Conservation (phyloP, 2,888 invertebrate species). For the Miltochrista miniata region DNA sequence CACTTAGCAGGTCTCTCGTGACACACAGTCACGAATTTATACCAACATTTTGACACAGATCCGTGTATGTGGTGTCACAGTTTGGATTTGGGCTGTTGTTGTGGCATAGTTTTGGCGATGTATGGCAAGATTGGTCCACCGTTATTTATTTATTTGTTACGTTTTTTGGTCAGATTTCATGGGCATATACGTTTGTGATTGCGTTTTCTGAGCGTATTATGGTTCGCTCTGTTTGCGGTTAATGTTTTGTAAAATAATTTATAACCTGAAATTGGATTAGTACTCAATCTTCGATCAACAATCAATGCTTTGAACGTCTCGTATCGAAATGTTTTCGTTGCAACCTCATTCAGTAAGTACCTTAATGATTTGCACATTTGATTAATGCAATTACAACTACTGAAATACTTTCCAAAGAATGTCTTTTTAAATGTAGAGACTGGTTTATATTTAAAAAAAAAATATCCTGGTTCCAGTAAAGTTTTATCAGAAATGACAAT, state of each 20-base stretch:
- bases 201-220: constrained; percentile 8
- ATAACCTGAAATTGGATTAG: not conserved
- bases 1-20: constrained; percentile 49
- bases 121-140: constrained; percentile 29
- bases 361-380: no score
- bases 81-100: constrained; percentile 24
- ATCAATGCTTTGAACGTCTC: no score
- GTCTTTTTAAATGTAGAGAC: no score
- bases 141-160: constrained; percentile 19
- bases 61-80: constrained; percentile 22
- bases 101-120: no score
- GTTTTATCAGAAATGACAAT: no score
- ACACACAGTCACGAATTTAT: constrained; percentile 57
- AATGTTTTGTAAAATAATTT: not conserved
- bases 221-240: not conserved
- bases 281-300: not conserved
- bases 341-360: no score
- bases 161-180: constrained; percentile 9
- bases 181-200: not conserved
- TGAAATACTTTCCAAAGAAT: no score
- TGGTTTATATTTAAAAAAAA: no score
- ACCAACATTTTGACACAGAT: constrained; percentile 24
- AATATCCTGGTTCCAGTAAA: no score
- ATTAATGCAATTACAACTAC: no score
- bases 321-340: no score